Conservation (phyloP, 1,140 invertebrate species). For the Leptopilina boulardi region DNA sequence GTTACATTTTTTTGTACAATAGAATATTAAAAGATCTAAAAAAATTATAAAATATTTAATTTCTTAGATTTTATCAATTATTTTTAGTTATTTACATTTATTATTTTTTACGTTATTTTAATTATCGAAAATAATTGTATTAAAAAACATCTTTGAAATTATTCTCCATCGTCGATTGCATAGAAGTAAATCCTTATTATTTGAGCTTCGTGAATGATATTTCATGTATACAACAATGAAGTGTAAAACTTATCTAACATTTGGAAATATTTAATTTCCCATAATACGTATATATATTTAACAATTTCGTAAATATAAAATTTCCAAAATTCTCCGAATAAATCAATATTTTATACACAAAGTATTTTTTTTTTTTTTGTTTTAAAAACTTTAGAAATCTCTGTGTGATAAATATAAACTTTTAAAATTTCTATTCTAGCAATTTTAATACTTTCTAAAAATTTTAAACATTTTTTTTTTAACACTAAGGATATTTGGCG, state of each 20-base stretch:
- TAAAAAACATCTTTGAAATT: too few species aligned
- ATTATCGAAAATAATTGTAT: not conserved
- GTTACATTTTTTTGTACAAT: too few species aligned
- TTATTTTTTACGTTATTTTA: too few species aligned
- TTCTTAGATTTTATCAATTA: too few species aligned
- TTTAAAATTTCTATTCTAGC: constrained; percentile 7
- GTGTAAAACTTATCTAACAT: constrained; percentile 5
- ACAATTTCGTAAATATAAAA: not conserved
- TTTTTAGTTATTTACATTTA: too few species aligned
- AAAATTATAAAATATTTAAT: too few species aligned
- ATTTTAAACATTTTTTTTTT: constrained; percentile 1
- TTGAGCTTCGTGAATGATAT: constrained; percentile 20
- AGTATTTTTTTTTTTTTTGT: not conserved
- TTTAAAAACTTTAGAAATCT: not conserved
- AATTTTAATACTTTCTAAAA: not conserved
- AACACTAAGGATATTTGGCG: constrained; percentile 10
- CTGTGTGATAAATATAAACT: not conserved
- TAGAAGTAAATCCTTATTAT: not conserved
- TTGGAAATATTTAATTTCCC: not conserved
- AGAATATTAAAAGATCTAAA: too few species aligned
- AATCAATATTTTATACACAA: not conserved
- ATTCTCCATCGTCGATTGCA: not conserved
- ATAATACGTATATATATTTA: not conserved
- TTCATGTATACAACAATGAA: not conserved
- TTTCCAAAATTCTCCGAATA: not conserved